Conservation (phyloP, 2,888 invertebrate genomes). For the Craniophora ligustri region DNA sequence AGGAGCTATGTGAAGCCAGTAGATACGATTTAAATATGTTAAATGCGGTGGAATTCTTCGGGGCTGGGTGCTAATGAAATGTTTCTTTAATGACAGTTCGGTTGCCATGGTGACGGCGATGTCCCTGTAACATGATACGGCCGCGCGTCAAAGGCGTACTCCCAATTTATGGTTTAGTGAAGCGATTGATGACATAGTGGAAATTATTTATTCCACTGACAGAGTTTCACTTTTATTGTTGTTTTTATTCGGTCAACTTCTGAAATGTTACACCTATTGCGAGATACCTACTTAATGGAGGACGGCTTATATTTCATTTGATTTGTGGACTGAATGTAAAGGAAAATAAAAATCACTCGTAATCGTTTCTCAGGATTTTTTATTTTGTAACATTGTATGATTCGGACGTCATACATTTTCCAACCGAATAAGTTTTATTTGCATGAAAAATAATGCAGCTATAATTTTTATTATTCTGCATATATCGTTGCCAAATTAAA, state of each 20-base stretch:
- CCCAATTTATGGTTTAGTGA: slow-evolving; percentile 79
- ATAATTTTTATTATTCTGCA: not conserved
- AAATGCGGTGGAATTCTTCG: no score
- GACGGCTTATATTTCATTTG: slow-evolving; percentile 50
- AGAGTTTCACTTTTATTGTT: slow-evolving; percentile 70
- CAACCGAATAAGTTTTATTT: not conserved
- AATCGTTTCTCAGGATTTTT: slow-evolving; percentile 24
- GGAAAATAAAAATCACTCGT: slow-evolving; percentile 39
- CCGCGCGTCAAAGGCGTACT: slow-evolving; percentile 67
- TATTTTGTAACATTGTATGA: slow-evolving; percentile 15
- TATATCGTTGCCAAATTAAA: not conserved
- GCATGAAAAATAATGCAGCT: not conserved
- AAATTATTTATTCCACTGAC: slow-evolving; percentile 78
- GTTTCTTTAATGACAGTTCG: slow-evolving; percentile 62
- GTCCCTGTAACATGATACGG: slow-evolving; percentile 72
- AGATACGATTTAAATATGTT: no score
- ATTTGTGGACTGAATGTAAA: slow-evolving; percentile 42
- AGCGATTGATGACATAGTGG: slow-evolving; percentile 81
- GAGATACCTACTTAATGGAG: slow-evolving; percentile 47
- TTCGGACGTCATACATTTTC: slow-evolving; percentile 22
- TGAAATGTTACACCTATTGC: slow-evolving; percentile 66
- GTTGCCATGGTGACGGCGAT: slow-evolving; percentile 65
- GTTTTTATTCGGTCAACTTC: slow-evolving; percentile 67
- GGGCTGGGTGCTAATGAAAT: slow-evolving; percentile 52
- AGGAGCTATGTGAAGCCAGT: no score